Conservation (phyloP, 1,140 invertebrate species). For the Bicyclus anynana region DNA sequence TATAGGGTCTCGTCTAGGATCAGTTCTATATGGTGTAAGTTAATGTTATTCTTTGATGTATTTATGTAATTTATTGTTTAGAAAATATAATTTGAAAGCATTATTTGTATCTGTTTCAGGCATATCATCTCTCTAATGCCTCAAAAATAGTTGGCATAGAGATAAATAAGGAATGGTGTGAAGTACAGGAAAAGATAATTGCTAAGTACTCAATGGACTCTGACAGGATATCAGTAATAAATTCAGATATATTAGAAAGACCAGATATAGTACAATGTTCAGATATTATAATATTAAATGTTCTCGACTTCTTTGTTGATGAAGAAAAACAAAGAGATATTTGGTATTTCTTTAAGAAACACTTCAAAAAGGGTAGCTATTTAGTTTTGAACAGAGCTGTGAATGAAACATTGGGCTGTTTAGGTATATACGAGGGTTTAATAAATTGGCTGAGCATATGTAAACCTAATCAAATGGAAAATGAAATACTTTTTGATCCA, state of each 20-base stretch:
- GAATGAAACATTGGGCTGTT: conserved; percentile 69
- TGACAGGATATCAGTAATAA: conserved; percentile 78
- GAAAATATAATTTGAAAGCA: conserved; percentile 4
- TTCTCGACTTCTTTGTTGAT: conserved; percentile 82
- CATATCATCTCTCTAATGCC: conserved; percentile 80
- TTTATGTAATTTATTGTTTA: conserved; percentile 8
- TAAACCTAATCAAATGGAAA: conserved; percentile 60
- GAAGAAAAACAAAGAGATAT: conserved; percentile 76
- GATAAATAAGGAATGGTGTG: conserved; percentile 83
- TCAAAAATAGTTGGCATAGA: conserved; percentile 82
- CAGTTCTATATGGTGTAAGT: conserved; percentile 82
- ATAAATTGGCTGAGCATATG: conserved; percentile 74
- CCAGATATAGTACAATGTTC: conserved; percentile 76
- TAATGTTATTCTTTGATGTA: conserved; percentile 37
- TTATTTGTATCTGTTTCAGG: conserved; percentile 71
- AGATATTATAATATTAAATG: conserved; percentile 82
- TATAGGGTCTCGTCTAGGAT: conserved; percentile 84
- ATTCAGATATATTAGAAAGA: conserved; percentile 78
- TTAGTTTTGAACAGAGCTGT: conserved; percentile 79
- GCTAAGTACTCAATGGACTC: conserved; percentile 77
- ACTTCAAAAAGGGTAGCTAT: conserved; percentile 77
- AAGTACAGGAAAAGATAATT: conserved; percentile 80
- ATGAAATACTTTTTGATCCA: conserved; percentile 66
- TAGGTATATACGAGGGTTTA: conserved; percentile 75
- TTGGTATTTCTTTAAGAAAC: conserved; percentile 79